Evolutionary conservation across 1,140 invertebrate genomes (phyloP), one percentile per base, ranked within the genome.

Genomic region (Ganaspis sp.): DNA sequence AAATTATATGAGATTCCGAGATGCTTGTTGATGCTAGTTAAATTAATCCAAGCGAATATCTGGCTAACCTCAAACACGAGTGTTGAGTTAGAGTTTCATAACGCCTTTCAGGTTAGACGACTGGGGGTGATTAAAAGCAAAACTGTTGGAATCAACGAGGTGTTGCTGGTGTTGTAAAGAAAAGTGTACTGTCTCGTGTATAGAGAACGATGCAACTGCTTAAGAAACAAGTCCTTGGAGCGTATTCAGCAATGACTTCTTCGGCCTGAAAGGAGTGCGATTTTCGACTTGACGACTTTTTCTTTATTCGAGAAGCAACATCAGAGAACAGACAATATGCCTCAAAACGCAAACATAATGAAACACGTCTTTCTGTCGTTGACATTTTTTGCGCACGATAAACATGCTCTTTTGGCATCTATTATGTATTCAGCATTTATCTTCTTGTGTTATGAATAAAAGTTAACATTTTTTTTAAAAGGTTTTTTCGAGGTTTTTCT

Each of bases 1-100:
- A 12, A 76, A 81, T 82, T 80, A 82, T n/a, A n/a, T 81, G 78
- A 80, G 78, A 79, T 80, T 74, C 78, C 80, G 53, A 78, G 78
- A 74, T 76, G 78, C 76, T 75, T 70, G 29, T 38, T 38, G 77
- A 81, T 74, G 73, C 76, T 74, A 80, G 82, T 83, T 83, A 84
- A 83, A 87, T 87, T 87, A 87, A 87, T 86, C 83, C 84, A 80
- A 86, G 83, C 83, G 81, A 82, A 75, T 84, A 77, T 79, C 81
- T 77, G 83, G 86, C 86, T 85, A 87, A 78, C 78, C 86, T 81
- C 81, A 88, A 85, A 87, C 87, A 86, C 80, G 54, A 79, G 73
- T 69, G 70, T 26, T 38, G 76, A n/a, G 40, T 58, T 71, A 75
- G 77, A 76, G 64, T 58, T 74, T 58, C 78, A 73, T 77, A 75